Percentiles rank a stretch among this genome's conserved stretches.
Conservation (phyloP, 37 sponge, comb jelly and placozoan genomes). For the Diacarnus erythraeanus region DNA sequence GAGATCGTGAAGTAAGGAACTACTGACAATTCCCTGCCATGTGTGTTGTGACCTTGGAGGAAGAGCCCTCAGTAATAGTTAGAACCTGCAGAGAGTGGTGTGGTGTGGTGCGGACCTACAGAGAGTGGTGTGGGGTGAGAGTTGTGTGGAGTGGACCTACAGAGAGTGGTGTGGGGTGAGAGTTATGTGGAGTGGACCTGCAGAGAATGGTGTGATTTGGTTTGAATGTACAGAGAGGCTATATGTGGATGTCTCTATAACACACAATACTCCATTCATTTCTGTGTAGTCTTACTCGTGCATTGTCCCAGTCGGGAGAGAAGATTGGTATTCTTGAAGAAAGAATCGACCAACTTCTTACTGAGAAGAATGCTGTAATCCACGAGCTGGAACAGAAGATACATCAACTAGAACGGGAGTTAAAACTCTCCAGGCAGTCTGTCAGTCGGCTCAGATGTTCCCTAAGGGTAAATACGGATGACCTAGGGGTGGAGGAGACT, state of each 20-base stretch:
- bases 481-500: constrained; percentile 3
- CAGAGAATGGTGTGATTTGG: not conserved
- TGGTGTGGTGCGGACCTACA: no score
- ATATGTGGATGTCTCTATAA: not conserved
- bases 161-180: not conserved
- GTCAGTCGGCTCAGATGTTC: not conserved
- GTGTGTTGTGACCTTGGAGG: no score
- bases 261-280: not conserved
- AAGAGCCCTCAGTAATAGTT: no score
- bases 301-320: constrained; percentile 24
- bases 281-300: constrained; percentile 23
- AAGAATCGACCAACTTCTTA: constrained; percentile 29
- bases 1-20: constrained; percentile 36
- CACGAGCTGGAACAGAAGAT: constrained; percentile 29
- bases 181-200: not conserved
- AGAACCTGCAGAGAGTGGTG: no score
- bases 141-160: no score
- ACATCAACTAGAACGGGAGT: not conserved
- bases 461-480: not conserved
- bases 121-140: no score
- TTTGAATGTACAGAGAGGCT: not conserved
- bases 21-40: not conserved
- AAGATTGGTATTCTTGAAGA: constrained; percentile 38
- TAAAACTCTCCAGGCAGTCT: not conserved
- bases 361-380: constrained; percentile 40